Base-by-base conservation (phyloP, 2,888 invertebrate genomes). In the Zygaena filipendulae region DNA sequence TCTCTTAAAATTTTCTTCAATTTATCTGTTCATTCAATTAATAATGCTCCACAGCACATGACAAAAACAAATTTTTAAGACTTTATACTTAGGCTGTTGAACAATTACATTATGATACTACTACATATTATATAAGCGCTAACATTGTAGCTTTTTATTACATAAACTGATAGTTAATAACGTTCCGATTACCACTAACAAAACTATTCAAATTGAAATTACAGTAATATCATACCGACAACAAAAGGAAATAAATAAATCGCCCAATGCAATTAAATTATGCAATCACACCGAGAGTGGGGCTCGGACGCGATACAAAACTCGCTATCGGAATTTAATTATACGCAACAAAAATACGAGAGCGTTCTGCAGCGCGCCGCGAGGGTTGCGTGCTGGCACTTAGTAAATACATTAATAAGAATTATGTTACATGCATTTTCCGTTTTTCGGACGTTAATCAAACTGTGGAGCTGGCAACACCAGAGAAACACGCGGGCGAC, bases 371-470 rank as follows among this genome's bases (percentile, higher is more conserved):
- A 3, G 13, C 27, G 7, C 14, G 11, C 23, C 19, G 32, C 27
- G 29, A 25, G 32, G 22, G 27, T 60, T 40, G 64, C 66, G 60
- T 68, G 68, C 37, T 37, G 46, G 38, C 50, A 45, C 49, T 54
- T 58, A 62, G 64, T 68, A 63, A 61, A 63, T 58, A 58, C 49
- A 49, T 58, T 56, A 53, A 55, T 49, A 48, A 49, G 49, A 55
- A 42, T 50, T 52, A 53, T 41, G 43, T 40, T 39, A 45, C 53
- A 48, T 50, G 49, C 48, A 52, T 52, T 49, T 43, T 39, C 42
- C 29, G 44, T 54, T 55, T 56, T 52, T 50, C 45, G 32, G 42
- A 38, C 36, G 47, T 46, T 55, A 59, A 61, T 62, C 50, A 55
- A 57, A 54, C 45, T n/a, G 31, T 41, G 45, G 46, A 40, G 52